Evolutionary conservation across 2,888 invertebrate species (phyloP).

Genomic region (Drosophila pullipes): DNA sequence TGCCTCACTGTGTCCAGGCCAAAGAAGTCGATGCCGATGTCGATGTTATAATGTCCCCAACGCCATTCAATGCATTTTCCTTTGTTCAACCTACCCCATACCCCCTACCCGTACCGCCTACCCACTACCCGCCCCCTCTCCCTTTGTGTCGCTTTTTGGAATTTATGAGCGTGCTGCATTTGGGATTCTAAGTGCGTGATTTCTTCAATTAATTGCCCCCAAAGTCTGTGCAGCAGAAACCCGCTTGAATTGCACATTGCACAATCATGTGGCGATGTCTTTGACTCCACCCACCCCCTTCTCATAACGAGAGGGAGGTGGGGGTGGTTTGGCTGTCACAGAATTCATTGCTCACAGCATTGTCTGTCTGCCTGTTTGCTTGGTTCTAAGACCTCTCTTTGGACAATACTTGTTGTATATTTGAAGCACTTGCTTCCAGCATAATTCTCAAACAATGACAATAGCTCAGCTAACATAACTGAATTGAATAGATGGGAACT

Average conservation of each 20-base stretch:
- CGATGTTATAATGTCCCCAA: conserved; percentile 46
- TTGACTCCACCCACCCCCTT: conserved; percentile 7
- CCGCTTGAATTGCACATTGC: conserved; percentile 47
- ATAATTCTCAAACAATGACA: conserved; percentile 74
- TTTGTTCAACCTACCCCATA: conserved; percentile 36
- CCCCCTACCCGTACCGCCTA: no score
- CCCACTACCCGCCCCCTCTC: not conserved
- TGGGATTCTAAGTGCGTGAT: conserved; percentile 72
- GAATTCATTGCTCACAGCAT: conserved; percentile 54
- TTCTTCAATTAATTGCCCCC: conserved; percentile 77
- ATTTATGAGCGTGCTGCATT: conserved; percentile 51
- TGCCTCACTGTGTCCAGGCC: conserved; percentile 42
- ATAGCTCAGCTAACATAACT: conserved; percentile 53
- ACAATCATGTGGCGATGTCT: conserved; percentile 56
- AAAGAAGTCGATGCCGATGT: conserved; percentile 54
- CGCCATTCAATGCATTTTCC: conserved; percentile 46
- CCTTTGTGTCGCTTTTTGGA: conserved; percentile 18
- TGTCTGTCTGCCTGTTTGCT: conserved; percentile 39
- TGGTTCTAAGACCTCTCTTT: conserved; percentile 38
- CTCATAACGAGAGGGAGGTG: conserved; percentile 21
- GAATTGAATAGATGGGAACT: conserved; percentile 31
- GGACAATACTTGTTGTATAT: conserved; percentile 46
- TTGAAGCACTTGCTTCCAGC: conserved; percentile 53
- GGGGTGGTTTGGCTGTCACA: not conserved
- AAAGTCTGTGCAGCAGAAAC: conserved; percentile 44